A percentile compares a stretch with the other conserved stretches of the same genome.
Conservation (phyloP, 2,888 invertebrate genomes). For the Trissoscelio sp. region DNA sequence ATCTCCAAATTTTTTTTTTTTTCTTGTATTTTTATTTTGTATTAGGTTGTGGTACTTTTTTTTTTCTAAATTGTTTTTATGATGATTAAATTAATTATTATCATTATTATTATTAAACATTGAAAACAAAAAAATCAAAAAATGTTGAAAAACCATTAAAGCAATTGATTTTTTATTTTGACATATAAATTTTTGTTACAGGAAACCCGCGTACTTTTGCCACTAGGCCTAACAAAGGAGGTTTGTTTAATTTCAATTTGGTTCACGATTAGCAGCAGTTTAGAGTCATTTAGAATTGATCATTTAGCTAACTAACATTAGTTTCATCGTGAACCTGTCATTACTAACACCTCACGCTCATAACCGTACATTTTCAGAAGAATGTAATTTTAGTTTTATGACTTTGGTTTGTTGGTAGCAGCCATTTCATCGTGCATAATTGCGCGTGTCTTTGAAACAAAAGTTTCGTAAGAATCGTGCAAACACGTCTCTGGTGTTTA, state of each 20-base stretch:
- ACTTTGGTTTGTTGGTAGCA: constrained; percentile 7
- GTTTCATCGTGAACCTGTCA: constrained; percentile 7
- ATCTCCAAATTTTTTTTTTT: no score
- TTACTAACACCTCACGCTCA: constrained; percentile 13
- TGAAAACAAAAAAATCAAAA: no score
- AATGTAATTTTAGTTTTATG: constrained; percentile 5
- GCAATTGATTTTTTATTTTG: constrained; percentile 79
- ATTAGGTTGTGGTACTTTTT: no score
- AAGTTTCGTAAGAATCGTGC: constrained; percentile 20
- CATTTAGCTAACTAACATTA: constrained; percentile 33
- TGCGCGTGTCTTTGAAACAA: constrained; percentile 18
- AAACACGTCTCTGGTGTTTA: constrained; percentile 30
- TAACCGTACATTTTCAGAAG: no score
- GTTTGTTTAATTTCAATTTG: constrained; percentile 77
- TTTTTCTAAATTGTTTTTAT: no score
- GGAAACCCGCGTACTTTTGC: constrained; percentile 82
- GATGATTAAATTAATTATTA: no score
- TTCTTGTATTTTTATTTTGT: no score
- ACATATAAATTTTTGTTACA: constrained; percentile 83
- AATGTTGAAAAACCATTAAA: no score
- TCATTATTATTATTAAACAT: no score
- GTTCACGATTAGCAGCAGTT: constrained; percentile 20
- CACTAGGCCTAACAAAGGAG: constrained; percentile 83
- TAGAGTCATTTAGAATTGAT: constrained; percentile 20
- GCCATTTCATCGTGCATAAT: constrained; percentile 12